Conservation (phyloP, 1,140 invertebrate genomes). For the Ctenoplectra terminalis region DNA sequence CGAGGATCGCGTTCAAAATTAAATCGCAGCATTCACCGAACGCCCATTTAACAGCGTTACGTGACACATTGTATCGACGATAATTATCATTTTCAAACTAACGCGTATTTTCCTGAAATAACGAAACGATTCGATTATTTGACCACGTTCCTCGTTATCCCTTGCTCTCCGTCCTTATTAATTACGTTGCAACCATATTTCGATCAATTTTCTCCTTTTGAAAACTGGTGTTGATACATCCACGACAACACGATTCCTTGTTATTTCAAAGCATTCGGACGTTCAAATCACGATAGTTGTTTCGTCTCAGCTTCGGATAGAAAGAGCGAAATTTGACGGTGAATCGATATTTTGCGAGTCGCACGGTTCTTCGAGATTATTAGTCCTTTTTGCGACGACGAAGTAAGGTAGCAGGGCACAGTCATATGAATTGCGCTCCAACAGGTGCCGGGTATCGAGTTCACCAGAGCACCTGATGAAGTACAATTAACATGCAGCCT, state of each 20-base stretch:
- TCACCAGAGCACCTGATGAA: conserved; percentile 99
- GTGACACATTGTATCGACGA: neutral
- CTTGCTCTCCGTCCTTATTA: too few relatives aligned
- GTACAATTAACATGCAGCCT: conserved; percentile 96
- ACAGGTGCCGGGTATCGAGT: conserved; percentile 95
- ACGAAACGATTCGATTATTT: neutral
- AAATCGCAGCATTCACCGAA: conserved; percentile 7
- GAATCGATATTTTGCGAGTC: neutral
- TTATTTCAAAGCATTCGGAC: too few relatives aligned
- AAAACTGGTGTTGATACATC: too few relatives aligned
- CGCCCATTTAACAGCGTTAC: neutral
- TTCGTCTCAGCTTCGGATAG: neutral
- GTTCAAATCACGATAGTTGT: too few relatives aligned
- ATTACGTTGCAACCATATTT: neutral
- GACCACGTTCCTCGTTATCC: neutral
- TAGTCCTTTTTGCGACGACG: neutral
- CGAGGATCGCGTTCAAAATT: conserved; percentile 18
- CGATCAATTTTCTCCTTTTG: neutral
- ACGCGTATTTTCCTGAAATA: neutral
- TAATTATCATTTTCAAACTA: too few relatives aligned
- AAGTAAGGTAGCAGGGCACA: conserved; percentile 75
- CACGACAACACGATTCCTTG: too few relatives aligned
- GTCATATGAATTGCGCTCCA: conserved; percentile 93
- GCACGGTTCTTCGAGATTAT: neutral
- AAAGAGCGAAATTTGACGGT: neutral